phyloP scores from a whole-genome alignment of 2,113 vertebrate genomes.

The Pavo muticus region DNA sequence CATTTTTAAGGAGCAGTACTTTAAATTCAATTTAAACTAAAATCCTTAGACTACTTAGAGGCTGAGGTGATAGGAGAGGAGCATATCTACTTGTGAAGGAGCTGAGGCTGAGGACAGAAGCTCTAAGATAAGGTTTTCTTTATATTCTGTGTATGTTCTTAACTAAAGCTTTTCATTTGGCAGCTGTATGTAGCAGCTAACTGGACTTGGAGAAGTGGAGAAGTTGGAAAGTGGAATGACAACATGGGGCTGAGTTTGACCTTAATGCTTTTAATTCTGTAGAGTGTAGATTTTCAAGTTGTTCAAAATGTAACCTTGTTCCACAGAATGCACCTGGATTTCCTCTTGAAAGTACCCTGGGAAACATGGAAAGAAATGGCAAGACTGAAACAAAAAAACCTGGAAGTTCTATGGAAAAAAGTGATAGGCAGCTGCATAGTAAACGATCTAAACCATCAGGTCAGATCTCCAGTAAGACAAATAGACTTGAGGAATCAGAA shows the following conservation, averaged over 20 bases:
- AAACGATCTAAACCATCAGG: constrained; percentile 13
- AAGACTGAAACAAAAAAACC: constrained; percentile 34
- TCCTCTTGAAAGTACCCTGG: constrained; percentile 8
- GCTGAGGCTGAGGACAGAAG: neutral
- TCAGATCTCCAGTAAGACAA: constrained; percentile 15
- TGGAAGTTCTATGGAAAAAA: constrained; percentile 31
- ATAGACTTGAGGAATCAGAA: constrained; percentile 11
- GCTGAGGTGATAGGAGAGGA: neutral
- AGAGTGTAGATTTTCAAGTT: neutral
- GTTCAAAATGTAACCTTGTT: constrained; percentile 67
- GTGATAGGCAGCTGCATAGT: neutral
- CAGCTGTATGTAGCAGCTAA: neutral
- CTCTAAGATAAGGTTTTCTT: neutral
- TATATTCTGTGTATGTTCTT: neutral
- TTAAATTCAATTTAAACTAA: neutral
- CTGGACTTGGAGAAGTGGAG: neutral
- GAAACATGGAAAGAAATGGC: constrained; percentile 21
- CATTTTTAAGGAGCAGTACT: neutral
- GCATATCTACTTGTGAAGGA: neutral
- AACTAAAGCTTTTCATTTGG: neutral
- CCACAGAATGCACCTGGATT: constrained; percentile 62
- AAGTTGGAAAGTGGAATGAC: neutral
- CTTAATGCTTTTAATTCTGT: constrained; percentile 25
- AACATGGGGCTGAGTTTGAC: neutral
- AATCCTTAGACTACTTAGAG: neutral